Evolutionary conservation across 2,113 vertebrate species (phyloP).

Genomic region (Neofelis nebulosa): DNA sequence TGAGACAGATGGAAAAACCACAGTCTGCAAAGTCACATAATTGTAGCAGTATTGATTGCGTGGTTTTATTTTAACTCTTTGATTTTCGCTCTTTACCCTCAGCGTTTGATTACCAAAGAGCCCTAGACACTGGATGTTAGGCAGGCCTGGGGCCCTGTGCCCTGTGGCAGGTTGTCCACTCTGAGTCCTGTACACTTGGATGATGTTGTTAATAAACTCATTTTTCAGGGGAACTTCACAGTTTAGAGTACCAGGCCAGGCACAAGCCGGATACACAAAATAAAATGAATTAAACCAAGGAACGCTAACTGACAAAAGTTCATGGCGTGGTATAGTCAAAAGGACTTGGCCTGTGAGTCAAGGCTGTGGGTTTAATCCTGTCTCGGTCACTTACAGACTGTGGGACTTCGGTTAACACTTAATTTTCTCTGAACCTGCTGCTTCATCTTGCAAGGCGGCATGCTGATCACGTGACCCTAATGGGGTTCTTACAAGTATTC

Average conservation of each 20-base stretch:
- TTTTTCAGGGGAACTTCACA: not conserved
- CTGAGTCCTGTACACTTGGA: not conserved
- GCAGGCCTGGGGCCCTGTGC: not conserved
- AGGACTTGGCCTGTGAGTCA: not conserved
- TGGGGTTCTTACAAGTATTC: not conserved
- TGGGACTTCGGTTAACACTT: not conserved
- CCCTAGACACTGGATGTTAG: not conserved
- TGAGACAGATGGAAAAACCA: not conserved
- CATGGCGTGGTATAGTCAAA: not conserved
- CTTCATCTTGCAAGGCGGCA: not conserved
- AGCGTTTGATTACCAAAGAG: not conserved
- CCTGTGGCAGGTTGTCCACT: not conserved
- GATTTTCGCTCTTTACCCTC: not conserved
- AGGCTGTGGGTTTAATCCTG: not conserved
- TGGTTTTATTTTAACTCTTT: conserved; percentile 39
- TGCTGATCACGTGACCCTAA: not conserved
- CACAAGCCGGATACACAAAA: not conserved
- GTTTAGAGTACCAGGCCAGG: not conserved
- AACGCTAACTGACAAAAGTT: conserved; percentile 10
- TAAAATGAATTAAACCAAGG: conserved; percentile 10
- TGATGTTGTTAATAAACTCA: conserved; percentile 21
- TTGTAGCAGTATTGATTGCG: not conserved
- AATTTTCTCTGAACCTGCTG: not conserved
- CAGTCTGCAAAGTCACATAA: not conserved
- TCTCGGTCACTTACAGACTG: not conserved